Base-by-base conservation (phyloP, 2,113 vertebrate genomes). In the Cichladusa arquata region DNA sequence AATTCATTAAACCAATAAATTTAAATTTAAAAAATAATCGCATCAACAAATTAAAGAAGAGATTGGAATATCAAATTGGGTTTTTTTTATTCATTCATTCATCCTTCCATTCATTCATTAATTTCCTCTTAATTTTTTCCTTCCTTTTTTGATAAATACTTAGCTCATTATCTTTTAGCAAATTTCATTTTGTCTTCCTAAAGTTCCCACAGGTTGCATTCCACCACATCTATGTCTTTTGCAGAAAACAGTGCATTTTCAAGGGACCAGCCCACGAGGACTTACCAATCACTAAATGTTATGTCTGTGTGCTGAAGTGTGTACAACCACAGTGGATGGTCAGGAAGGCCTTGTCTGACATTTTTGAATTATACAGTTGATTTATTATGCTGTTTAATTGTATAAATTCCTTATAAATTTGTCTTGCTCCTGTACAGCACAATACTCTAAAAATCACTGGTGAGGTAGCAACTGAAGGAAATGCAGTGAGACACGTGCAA, bases 401-500 rank as follows among this genome's bases (percentile, higher is more conserved):
- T 11, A 58, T 51, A 58, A 81, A 73, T 64, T 62, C 50, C 50
- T 69, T 70, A 28, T 16, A 88, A 87, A 77, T 31, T 2, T 1
- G 1, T 36, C 34, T 85, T 79, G 7, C 7, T 87, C 14, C 45
- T 29, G 5, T 70, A 38, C 4, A 79, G 28, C 40, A 74, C 5
- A 4, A 19, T 18, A 36, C 10, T 23, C 29, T 47, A 70, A 94
- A 91, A 89, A 90, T 65, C 62, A 62, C 50, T 23, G 34, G 26
- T 56, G 51, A 86, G 5, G 13, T 6, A 65, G 15, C 19, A 87
- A 62, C 29, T 23, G 71, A 47, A 76, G 33, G 42, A 60, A 90
- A 82, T 62, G 14, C 54, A 38, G 1, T 58, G 60, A 90, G 33
- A 18, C 64, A 19, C 0, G 0, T 65, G n/a, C 8, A 69, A 53